Evolutionary conservation across 2,888 invertebrate species (phyloP).

Genomic region (Sclerodermus sp.): DNA sequence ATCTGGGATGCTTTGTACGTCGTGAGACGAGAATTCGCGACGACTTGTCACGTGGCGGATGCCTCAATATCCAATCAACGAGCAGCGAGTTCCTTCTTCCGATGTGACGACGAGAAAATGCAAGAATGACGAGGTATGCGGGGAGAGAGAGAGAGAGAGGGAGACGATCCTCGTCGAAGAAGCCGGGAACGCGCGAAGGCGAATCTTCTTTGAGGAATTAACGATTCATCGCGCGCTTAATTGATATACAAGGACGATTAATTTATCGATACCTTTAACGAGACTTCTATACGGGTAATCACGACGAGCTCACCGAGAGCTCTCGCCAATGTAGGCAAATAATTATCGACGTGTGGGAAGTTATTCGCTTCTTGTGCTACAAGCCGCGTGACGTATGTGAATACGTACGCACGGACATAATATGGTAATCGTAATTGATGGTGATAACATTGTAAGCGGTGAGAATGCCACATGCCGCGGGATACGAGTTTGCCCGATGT

Average conservation of each 20-base stretch:
- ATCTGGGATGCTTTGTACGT: not conserved
- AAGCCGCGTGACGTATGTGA: slow-evolving; percentile 17
- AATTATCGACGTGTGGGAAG: slow-evolving; percentile 24
- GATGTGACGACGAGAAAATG: not conserved
- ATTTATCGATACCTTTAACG: slow-evolving; percentile 38
- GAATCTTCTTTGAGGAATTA: slow-evolving; percentile 16
- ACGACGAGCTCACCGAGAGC: slow-evolving; percentile 19
- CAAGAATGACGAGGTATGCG: not conserved
- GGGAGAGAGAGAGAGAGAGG: slow-evolving; percentile 4
- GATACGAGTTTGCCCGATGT: too few relatives aligned
- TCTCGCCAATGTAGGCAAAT: slow-evolving; percentile 5
- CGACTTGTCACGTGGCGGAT: slow-evolving; percentile 1
- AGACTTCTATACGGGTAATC: slow-evolving; percentile 29
- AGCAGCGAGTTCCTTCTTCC: slow-evolving; percentile 13
- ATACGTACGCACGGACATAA: too few relatives aligned
- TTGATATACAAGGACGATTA: slow-evolving; percentile 38
- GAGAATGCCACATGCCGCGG: too few relatives aligned
- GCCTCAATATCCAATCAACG: slow-evolving; percentile 22
- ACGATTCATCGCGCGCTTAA: slow-evolving; percentile 35
- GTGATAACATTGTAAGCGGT: too few relatives aligned
- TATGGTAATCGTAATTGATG: too few relatives aligned
- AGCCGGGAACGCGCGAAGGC: not conserved
- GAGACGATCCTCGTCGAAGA: not conserved
- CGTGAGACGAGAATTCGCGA: slow-evolving; percentile 10
- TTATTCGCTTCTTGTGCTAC: slow-evolving; percentile 19